Evolutionary conservation across 2,113 vertebrate species (phyloP).

Genomic region (Hemiscyllium ocellatum): DNA sequence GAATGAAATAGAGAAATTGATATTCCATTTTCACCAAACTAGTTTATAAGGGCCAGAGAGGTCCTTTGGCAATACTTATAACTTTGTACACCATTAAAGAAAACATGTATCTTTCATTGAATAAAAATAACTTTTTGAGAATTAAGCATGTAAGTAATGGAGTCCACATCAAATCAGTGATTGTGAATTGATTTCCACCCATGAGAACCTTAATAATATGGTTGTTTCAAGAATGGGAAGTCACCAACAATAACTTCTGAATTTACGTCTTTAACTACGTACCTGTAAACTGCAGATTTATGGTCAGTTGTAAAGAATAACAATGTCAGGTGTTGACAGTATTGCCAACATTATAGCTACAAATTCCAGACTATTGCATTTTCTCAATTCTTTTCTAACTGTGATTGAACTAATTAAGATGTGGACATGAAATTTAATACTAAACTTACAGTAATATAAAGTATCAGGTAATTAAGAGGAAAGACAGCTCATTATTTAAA

Average conservation of each 20-base stretch:
- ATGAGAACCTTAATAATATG: background rate
- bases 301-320: background rate
- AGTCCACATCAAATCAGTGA: background rate
- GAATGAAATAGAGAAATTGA: background rate
- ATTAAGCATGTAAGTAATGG: too few relatives aligned
- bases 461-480: background rate
- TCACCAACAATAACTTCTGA: background rate
- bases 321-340: background rate
- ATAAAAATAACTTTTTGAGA: background rate
- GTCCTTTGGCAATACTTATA: background rate
- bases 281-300: background rate
- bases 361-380: background rate
- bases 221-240: background rate
- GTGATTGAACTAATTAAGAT: conserved; percentile 10
- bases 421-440: background rate
- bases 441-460: background rate
- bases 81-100: background rate
- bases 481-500: conserved; percentile 1
- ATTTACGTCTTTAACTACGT: background rate
- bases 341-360: background rate
- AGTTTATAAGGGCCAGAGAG: background rate
- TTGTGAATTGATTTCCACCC: background rate
- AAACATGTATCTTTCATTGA: background rate
- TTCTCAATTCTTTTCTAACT: background rate
- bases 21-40: background rate